These are phyloP conservation scores for Cybosia mesomella DNA, from an alignment of 2,888 invertebrate species.

Conservation along the genomic window DNA sequence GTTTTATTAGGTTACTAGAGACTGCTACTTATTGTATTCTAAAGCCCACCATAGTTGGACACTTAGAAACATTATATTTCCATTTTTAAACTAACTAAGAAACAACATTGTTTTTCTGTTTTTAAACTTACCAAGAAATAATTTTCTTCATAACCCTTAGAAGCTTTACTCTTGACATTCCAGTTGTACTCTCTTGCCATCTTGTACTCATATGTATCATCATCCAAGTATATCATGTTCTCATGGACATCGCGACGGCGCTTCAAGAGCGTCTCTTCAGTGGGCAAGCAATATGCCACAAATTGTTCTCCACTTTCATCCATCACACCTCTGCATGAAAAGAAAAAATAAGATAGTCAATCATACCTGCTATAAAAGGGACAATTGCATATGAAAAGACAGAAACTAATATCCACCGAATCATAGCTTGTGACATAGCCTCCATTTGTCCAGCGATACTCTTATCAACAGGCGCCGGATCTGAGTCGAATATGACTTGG, in stretches of 20 bases:
- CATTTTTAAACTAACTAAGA: too few species aligned
- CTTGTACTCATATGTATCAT: conserved; percentile 97
- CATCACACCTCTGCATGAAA: conserved; percentile 95
- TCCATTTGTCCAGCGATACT: conserved; percentile 96
- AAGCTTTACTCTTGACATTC: conserved; percentile 99
- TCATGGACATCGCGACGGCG: conserved; percentile 93
- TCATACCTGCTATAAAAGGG: not conserved
- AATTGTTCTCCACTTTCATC: conserved; percentile 99
- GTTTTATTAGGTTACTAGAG: too few species aligned
- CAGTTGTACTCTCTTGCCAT: conserved; percentile 99
- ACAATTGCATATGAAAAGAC: not conserved
- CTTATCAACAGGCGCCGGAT: conserved; percentile 97
- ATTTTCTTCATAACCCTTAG: conserved; percentile 98
- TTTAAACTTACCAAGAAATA: conserved; percentile 93
- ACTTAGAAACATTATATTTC: too few species aligned
- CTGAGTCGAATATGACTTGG: conserved; percentile 99
- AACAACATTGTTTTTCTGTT: too few species aligned
- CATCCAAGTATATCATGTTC: conserved; percentile 93
- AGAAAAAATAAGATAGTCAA: not conserved
- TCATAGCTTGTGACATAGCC: conserved; percentile 99
- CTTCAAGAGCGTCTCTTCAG: conserved; percentile 96
- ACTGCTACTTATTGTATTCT: too few species aligned
- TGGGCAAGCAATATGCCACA: conserved; percentile 99
- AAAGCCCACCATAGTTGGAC: too few species aligned
- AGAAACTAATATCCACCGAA: conserved; percentile 88